Base-by-base conservation (phyloP, 2,113 vertebrate species). In the Pterophyllum scalare region DNA sequence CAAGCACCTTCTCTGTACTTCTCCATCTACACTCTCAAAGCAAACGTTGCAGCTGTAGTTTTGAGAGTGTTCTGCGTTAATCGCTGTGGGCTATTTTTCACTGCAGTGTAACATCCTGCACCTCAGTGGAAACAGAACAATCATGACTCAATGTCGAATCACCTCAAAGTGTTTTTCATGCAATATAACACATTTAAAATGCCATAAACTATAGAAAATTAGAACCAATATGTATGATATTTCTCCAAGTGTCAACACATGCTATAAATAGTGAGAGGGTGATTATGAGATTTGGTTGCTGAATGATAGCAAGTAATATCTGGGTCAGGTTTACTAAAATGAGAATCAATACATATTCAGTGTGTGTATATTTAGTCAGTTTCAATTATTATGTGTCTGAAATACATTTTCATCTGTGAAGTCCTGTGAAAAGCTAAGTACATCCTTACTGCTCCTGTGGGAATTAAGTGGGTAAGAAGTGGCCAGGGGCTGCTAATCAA, bases 381-480 rank as follows among this genome's bases (percentile, higher is more conserved):
- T 70, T 28, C 19, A 70, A 43, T 70, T 70, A 70, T 28, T 70
- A 70, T 67, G 14, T 67, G 15, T 52, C 46, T 52, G 46, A 67
- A 67, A 67, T 67, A 67, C 24, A 67, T 67, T 67, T 26, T 67
- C 22, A 26, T 15, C n/a, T 0, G 14, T 46, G n/a, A n/a, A 67
- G 22, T 46, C 24, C 62, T 26, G 62, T 67, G 38, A 46, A 26
- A 67, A 67, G 43, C 17, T 67, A 26, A 46, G 43, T 46, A 67
- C 1, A 0, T 17, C 14, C 8, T 26, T 67, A 67, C 35, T 43
- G 22, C 38, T 67, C 6, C 1, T 15, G 15, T 6, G 17, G 62
- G n/a, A 46, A 46, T 67, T 46, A 0, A 43, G 38, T 24, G 38
- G 14, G 38, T 46, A 67, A 67, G 22, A 43, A 65, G 59, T 19